Evolutionary conservation across 1,140 invertebrate species (phyloP).

Genomic region (Drosophila watanabei): DNA sequence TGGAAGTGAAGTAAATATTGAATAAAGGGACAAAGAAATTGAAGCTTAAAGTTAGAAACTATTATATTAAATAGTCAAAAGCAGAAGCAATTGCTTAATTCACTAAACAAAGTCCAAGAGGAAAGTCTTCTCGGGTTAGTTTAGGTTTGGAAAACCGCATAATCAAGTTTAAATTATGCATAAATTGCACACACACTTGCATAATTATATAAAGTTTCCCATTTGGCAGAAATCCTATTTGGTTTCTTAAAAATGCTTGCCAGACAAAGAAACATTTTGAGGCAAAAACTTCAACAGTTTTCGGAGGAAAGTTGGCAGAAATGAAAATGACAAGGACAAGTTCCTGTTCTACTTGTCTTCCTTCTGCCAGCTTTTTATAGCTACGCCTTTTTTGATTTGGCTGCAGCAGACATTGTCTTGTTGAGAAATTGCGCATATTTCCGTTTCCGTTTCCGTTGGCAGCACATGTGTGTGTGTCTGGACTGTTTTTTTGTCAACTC

Average conservation of each 20-base stretch:
- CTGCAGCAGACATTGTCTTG: conserved; percentile 59
- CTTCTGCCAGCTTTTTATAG: conserved; percentile 3
- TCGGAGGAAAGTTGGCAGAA: conserved; percentile 25
- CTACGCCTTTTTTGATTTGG: conserved; percentile 34
- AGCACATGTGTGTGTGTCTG: conserved; percentile 30
- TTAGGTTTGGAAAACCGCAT: conserved; percentile 17
- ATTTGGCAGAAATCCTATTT: conserved; percentile 37
- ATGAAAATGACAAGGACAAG: conserved; percentile 52
- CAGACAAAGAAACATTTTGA: conserved; percentile 52
- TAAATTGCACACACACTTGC: conserved; percentile 43
- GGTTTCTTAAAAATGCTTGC: conserved; percentile 39
- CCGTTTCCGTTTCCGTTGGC: conserved; percentile 51
- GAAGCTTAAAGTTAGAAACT: background rate
- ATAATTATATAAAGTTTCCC: conserved; percentile 59
- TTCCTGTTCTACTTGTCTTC: conserved; percentile 20
- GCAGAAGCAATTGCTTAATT: conserved; percentile 1
- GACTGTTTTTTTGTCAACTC: conserved; percentile 34
- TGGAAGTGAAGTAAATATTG: background rate
- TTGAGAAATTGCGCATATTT: conserved; percentile 65
- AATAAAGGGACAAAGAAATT: background rate
- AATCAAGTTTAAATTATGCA: conserved; percentile 62
- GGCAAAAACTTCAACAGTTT: conserved; percentile 46
- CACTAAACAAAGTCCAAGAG: background rate
- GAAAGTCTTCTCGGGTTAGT: background rate
- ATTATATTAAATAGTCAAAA: background rate